Evolutionary conservation across 1,140 invertebrate species (phyloP).

Genomic region (Cecropterus lyciades): DNA sequence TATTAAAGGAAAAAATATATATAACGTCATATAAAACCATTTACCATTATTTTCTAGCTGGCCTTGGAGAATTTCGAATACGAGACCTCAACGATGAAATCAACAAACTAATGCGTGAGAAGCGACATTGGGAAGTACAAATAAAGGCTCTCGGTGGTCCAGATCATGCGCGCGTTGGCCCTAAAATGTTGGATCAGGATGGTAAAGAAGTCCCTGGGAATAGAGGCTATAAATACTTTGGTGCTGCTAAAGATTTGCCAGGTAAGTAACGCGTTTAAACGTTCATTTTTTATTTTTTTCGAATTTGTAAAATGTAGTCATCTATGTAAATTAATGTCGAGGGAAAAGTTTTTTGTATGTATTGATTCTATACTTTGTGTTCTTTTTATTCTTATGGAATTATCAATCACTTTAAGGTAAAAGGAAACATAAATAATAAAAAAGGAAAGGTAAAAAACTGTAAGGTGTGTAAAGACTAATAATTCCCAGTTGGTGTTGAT

Average conservation of each 20-base stretch:
- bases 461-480: too few species aligned
- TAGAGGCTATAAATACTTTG: constrained; percentile 99
- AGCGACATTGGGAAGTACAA: constrained; percentile 98
- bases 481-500: too few species aligned
- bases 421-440: too few species aligned
- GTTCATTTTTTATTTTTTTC: too few species aligned
- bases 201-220: constrained; percentile 99
- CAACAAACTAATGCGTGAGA: constrained; percentile 97
- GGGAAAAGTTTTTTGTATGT: too few species aligned
- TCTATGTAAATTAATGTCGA: too few species aligned
- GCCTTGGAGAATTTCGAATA: constrained; percentile 98
- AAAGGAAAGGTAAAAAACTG: too few species aligned
- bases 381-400: too few species aligned
- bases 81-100: constrained; percentile 99
- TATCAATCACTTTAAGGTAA: too few species aligned
- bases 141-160: constrained; percentile 98
- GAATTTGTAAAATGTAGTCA: too few species aligned
- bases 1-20: too few species aligned
- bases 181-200: constrained; percentile 97
- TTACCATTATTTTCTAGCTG: constrained; percentile 86
- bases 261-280: constrained; percentile 82
- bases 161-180: constrained; percentile 96
- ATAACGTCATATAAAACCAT: background rate
- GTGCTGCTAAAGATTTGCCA: constrained; percentile 98
- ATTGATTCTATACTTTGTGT: too few species aligned